phyloP scores from a whole-genome alignment of 2,797 vertebrate genomes.

The Macrochelys suwanniensis region DNA sequence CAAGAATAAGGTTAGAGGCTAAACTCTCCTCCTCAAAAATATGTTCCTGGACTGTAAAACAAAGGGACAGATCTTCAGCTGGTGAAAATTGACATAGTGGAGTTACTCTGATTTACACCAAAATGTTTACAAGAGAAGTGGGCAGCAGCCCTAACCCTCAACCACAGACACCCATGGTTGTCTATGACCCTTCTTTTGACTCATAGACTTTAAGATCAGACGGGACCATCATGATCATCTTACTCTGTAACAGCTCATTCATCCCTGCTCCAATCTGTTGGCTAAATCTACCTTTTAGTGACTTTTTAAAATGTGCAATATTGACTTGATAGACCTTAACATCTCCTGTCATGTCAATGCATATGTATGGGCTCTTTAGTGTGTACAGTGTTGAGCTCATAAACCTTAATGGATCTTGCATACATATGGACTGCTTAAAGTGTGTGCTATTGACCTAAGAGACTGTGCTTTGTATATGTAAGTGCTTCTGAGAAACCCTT shows the following conservation, averaged over 20 bases:
- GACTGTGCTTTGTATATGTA: slow-evolving; percentile 53
- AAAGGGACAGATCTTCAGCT: not conserved
- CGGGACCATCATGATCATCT: not conserved
- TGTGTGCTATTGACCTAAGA: slow-evolving; percentile 47
- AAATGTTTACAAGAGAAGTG: not conserved
- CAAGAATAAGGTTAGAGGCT: not conserved
- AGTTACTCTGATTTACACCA: not conserved
- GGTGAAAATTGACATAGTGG: not conserved
- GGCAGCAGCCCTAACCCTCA: not conserved
- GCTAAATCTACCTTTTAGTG: slow-evolving; percentile 24
- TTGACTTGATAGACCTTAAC: slow-evolving; percentile 28
- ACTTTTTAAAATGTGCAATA: slow-evolving; percentile 38
- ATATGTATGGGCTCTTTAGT: slow-evolving; percentile 41
- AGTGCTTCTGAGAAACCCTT: slow-evolving; percentile 72
- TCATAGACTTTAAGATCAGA: not conserved
- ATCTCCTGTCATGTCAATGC: slow-evolving; percentile 11
- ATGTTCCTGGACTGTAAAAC: not conserved
- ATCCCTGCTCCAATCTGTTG: accelerated
- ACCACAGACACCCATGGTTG: not conserved
- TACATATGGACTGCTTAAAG: slow-evolving; percentile 59
- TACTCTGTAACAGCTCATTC: not conserved
- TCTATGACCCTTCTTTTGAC: not conserved
- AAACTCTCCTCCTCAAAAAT: not conserved
- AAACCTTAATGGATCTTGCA: slow-evolving; percentile 60
- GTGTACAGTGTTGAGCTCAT: slow-evolving; percentile 57